Evolutionary conservation across 2,888 invertebrate species (phyloP).

Genomic region (Cerceris rybyensis): DNA sequence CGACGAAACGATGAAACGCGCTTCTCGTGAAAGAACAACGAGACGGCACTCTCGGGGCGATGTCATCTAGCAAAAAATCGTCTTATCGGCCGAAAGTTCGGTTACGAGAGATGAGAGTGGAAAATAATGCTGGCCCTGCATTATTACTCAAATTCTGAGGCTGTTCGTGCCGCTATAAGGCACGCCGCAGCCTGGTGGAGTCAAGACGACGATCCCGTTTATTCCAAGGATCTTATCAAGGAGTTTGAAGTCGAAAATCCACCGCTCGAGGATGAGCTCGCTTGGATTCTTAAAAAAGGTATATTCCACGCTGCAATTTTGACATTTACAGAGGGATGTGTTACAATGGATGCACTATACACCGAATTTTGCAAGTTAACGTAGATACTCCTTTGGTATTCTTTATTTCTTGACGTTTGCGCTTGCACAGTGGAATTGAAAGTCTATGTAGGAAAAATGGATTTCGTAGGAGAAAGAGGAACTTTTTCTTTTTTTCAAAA

Average conservation of each 20-base stretch:
- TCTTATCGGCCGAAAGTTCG: slow-evolving; percentile 39
- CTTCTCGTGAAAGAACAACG: slow-evolving; percentile 1
- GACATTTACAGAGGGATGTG: background rate
- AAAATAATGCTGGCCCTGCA: slow-evolving; percentile 89
- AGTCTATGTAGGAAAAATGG: too few relatives aligned
- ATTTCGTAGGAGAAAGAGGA: too few relatives aligned
- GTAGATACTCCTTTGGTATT: too few relatives aligned
- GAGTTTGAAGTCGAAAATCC: slow-evolving; percentile 92
- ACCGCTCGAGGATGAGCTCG: slow-evolving; percentile 89
- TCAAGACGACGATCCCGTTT: slow-evolving; percentile 85
- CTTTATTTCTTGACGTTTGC: too few relatives aligned
- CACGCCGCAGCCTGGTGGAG: slow-evolving; percentile 83
- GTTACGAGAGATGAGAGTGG: slow-evolving; percentile 43
- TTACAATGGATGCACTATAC: too few relatives aligned
- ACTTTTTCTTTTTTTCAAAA: too few relatives aligned
- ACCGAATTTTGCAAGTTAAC: too few relatives aligned
- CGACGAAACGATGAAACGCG: background rate
- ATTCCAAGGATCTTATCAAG: slow-evolving; percentile 92
- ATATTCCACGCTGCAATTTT: slow-evolving; percentile 35
- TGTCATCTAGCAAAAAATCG: slow-evolving; percentile 36
- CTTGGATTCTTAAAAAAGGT: slow-evolving; percentile 88
- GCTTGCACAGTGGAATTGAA: too few relatives aligned
- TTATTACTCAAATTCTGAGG: slow-evolving; percentile 89
- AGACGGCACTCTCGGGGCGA: slow-evolving; percentile 23
- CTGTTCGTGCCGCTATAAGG: slow-evolving; percentile 69